Conservation (phyloP, 2,113 vertebrate species). For the Propithecus coquereli region DNA sequence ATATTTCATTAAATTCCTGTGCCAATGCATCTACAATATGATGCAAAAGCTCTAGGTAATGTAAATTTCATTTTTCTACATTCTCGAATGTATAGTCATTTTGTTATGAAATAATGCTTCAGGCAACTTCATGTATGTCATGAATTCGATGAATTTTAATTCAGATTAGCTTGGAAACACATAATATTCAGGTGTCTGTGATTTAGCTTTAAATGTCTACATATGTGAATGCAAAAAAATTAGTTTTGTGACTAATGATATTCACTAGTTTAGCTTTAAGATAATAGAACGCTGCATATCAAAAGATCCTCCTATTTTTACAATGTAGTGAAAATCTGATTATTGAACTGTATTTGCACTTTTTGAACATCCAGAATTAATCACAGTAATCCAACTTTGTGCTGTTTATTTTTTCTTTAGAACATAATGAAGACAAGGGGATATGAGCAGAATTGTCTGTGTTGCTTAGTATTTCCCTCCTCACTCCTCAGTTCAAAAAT, state of each 20-base stretch:
- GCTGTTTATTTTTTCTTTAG: not conserved
- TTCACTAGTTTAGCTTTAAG: not conserved
- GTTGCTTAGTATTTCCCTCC: not conserved
- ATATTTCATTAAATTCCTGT: not conserved
- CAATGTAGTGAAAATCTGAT: not conserved
- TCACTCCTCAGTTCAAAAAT: not conserved
- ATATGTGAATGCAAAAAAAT: not conserved
- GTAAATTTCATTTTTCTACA: not conserved
- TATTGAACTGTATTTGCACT: not conserved
- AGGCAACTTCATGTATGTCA: not conserved
- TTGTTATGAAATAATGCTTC: not conserved
- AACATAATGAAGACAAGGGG: not conserved
- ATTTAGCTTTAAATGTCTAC: not conserved
- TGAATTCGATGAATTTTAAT: not conserved
- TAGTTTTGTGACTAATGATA: not conserved
- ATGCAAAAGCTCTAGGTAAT: not conserved
- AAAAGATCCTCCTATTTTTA: not conserved
- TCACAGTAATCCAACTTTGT: not conserved
- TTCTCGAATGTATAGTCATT: not conserved
- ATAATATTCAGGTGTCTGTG: not conserved
- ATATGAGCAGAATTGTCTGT: not conserved
- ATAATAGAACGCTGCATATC: not conserved
- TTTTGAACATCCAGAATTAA: not conserved
- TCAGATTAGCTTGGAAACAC: not conserved
- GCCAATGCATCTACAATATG: not conserved